A percentile compares a stretch with the other conserved stretches of the same genome.
Conservation (phyloP, 2,113 vertebrate genomes). For the Tragelaphus buxtoni region DNA sequence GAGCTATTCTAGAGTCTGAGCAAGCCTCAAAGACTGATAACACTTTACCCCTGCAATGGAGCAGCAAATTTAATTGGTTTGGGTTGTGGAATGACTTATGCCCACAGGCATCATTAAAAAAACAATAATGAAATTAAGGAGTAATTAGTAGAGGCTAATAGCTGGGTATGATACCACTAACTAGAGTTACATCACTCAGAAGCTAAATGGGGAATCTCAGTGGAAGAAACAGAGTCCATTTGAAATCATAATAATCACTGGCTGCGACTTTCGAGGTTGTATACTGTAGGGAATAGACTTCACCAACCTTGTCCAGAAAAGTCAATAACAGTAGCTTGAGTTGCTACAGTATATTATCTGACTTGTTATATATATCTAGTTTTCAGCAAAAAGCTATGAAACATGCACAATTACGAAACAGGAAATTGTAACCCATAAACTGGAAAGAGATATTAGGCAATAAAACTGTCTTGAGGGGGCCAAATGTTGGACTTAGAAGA, state of each 20-base stretch:
- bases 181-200: slow-evolving; percentile 2
- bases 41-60: neutral
- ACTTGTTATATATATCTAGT: neutral
- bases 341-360: neutral
- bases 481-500: slow-evolving; percentile 5
- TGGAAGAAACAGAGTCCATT: neutral
- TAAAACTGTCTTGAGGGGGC: neutral
- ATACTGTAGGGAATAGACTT: neutral
- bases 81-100: slow-evolving; percentile 36
- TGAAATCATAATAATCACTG: neutral
- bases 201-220: neutral
- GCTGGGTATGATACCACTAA: slow-evolving; percentile 28
- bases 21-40: neutral
- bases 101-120: slow-evolving; percentile 36
- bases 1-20: neutral
- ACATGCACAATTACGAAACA: neutral
- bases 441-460: neutral
- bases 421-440: slow-evolving; percentile 15
- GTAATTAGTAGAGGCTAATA: slow-evolving; percentile 50
- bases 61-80: neutral
- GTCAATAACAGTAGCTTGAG: neutral
- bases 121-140: slow-evolving; percentile 37
- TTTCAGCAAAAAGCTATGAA: slow-evolving; percentile 11
- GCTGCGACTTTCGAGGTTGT: neutral
- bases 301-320: neutral